Evolutionary conservation across 2,888 invertebrate species (phyloP), one percentile per base, ranked within the genome.

Genomic region (Idaea aversata): DNA sequence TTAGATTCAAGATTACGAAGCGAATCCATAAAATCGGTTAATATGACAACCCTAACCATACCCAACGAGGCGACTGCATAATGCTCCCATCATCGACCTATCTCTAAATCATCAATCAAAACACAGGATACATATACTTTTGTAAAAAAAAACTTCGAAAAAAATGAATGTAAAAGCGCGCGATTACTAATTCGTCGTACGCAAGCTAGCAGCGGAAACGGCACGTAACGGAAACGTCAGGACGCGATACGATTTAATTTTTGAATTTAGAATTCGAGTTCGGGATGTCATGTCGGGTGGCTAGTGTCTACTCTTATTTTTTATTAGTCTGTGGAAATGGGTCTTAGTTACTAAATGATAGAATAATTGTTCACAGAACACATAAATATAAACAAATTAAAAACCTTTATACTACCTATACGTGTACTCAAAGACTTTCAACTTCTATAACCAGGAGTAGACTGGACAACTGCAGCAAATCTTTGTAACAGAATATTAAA

Each of bases 171-270:
- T 83, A 86, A 86, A 87, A 85, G 85, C 82, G 75, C 85, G 84
- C 87, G 87, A 90, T 91, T 90, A 90, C 82, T 81, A 87, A 91
- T 91, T 87, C 91, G 86, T 81, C 67, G 79, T 81, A 89, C 90
- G 89, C 89, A 79, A 84, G 83, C 85, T 84, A 80, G 74, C 78
- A 81, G 79, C 88, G 89, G 91, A 89, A 88, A 88, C 88, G 84
- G 84, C 90, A 91, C 91, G 91, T 90, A 90, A 86, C 88, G 89
- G 89, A 89, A 88, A 88, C 88, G 91, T 87, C 90, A 91, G 91
- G 85, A 92, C 92, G 92, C 92, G 91, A 84, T 90, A 88, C 90
- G 92, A 90, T 92, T 92, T 90, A 89, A 88, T 91, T 91, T 90
- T 88, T 74, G 85, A 89, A 90, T 88, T 89, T 86, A 85, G 87